These are phyloP conservation scores for Channallabes apus DNA, from an alignment of 2,797 vertebrate genomes.

Conservation along the genomic window DNA sequence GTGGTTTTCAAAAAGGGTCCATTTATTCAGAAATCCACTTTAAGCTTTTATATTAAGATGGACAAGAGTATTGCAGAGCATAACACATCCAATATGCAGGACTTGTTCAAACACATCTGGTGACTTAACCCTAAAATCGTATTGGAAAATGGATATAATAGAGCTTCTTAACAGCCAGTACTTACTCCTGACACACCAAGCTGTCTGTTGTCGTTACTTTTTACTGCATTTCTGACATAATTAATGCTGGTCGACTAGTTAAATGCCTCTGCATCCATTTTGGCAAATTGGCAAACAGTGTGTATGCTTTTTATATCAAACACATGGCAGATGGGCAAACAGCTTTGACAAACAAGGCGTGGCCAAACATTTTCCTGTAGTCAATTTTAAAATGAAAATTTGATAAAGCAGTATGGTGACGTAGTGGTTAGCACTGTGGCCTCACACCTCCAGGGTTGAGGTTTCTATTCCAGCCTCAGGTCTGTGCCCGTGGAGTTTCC, in stretches of 20 bases:
- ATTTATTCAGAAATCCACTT: neutral
- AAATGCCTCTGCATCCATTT: neutral
- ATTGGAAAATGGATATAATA: neutral
- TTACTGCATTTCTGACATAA: neutral
- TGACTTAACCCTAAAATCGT: neutral
- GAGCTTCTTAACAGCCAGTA: neutral
- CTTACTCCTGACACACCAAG: conserved; percentile 7
- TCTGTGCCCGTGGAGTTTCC: too few species aligned
- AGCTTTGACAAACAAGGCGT: neutral
- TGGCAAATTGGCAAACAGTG: neutral
- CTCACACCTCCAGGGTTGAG: too few species aligned
- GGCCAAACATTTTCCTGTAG: neutral
- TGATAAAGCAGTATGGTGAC: too few species aligned
- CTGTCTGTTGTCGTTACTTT: neutral
- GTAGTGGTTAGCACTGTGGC: too few species aligned
- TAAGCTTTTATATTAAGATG: neutral
- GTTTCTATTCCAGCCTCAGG: too few species aligned
- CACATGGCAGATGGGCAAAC: neutral
- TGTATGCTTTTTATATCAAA: neutral
- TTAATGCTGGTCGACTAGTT: neutral
- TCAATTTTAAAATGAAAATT: neutral
- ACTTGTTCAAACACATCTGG: neutral
- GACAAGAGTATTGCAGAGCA: neutral
- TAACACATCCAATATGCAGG: neutral
- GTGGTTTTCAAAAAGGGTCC: conserved; percentile 8